Conservation (phyloP, 2,113 vertebrate species). For the Alosa alosa region DNA sequence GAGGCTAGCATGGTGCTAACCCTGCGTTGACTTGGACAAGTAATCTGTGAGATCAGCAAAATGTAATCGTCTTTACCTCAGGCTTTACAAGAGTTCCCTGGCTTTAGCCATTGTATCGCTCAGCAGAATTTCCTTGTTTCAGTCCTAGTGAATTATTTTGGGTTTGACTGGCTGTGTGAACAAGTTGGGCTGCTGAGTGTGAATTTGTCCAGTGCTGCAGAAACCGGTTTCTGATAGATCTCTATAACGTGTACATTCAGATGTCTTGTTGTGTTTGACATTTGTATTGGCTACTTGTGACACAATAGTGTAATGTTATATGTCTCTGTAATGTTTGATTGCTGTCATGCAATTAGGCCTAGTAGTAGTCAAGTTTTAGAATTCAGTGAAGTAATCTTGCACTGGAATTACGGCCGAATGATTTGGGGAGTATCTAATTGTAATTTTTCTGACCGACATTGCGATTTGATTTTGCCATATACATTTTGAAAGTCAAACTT, state of each 20-base stretch:
- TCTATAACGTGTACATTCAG: neutral
- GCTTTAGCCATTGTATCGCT: neutral
- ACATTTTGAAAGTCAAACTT: too few relatives aligned
- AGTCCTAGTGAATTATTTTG: neutral
- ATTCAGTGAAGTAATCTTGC: too few relatives aligned
- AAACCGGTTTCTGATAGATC: neutral
- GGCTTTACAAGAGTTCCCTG: slow-evolving; percentile 32
- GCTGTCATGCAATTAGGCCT: neutral
- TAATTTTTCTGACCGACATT: too few relatives aligned
- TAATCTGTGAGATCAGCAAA: slow-evolving; percentile 71
- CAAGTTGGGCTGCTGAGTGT: neutral
- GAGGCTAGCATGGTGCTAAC: slow-evolving; percentile 22
- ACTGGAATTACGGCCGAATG: too few relatives aligned
- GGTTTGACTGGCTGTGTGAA: neutral
- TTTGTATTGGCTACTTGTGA: neutral
- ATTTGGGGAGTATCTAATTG: too few relatives aligned
- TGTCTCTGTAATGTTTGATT: neutral
- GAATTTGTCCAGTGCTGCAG: neutral
- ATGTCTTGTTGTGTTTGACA: neutral
- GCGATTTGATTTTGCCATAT: too few relatives aligned
- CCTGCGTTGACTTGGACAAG: slow-evolving; percentile 43
- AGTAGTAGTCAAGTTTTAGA: neutral
- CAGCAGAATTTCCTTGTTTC: neutral
- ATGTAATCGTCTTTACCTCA: slow-evolving; percentile 68
- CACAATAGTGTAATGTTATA: neutral